Percentiles rank a stretch among this genome's conserved stretches.
Conservation (phyloP, 2,888 invertebrate species). For the Sipunculus nudus region DNA sequence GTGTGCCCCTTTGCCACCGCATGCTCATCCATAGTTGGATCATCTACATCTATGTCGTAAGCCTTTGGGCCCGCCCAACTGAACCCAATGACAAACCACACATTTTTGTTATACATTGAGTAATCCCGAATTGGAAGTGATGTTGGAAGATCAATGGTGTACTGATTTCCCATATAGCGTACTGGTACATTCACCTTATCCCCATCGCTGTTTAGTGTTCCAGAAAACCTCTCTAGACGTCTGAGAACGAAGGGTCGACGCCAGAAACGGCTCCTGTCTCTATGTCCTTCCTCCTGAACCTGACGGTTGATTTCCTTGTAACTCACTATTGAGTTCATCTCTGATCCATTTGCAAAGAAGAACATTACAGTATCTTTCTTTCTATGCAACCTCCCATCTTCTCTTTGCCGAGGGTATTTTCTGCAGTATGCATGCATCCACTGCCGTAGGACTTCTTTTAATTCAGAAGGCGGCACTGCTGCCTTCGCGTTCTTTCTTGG, state of each 20-base stretch:
- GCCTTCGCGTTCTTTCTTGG: slow-evolving; percentile 7
- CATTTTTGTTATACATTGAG: slow-evolving; percentile 43
- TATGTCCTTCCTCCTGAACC: neutral
- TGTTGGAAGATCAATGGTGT: slow-evolving; percentile 37
- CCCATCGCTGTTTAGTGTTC: slow-evolving; percentile 38
- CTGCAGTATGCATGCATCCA: slow-evolving; percentile 42
- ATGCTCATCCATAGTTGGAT: too few relatives aligned
- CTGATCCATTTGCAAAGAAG: slow-evolving; percentile 43
- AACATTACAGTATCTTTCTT: slow-evolving; percentile 47
- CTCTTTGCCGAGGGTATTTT: slow-evolving; percentile 41
- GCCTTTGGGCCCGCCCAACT: slow-evolving; percentile 48
- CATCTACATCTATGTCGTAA: slow-evolving; percentile 36
- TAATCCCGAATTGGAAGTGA: slow-evolving; percentile 36
- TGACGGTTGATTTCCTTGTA: slow-evolving; percentile 29
- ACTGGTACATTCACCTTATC: slow-evolving; percentile 31
- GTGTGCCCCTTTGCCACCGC: too few relatives aligned
- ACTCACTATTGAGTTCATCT: slow-evolving; percentile 32
- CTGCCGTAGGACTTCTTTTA: slow-evolving; percentile 32
- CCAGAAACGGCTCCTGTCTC: slow-evolving; percentile 31
- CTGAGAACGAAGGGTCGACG: slow-evolving; percentile 23
- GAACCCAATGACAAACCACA: slow-evolving; percentile 49
- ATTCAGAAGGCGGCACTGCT: neutral
- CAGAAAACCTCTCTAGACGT: slow-evolving; percentile 38
- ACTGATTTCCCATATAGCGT: slow-evolving; percentile 26
- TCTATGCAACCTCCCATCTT: slow-evolving; percentile 26